These are phyloP conservation scores for Calephelis virginiensis DNA, from an alignment of 1,140 invertebrate genomes.

Conservation along the genomic window DNA sequence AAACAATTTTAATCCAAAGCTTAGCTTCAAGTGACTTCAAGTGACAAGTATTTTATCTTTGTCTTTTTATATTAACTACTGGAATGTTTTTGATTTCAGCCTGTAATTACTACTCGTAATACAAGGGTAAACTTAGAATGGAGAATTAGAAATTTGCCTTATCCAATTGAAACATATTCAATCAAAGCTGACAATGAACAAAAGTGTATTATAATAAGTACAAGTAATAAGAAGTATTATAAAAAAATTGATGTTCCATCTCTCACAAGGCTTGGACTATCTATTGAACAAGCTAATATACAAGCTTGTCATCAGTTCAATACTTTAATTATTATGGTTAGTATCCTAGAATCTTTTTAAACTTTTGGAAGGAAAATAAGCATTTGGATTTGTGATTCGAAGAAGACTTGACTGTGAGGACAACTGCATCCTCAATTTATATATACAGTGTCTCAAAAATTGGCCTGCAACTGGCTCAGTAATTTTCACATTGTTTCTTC, in stretches of 20 bases:
- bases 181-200: conserved; percentile 82
- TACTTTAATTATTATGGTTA: conserved; percentile 88
- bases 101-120: conserved; percentile 83
- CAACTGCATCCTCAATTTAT: too few species aligned
- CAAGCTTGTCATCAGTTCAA: conserved; percentile 85
- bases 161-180: conserved; percentile 84
- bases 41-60: neutral
- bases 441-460: too few species aligned
- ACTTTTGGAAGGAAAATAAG: too few species aligned
- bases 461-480: too few species aligned
- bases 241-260: conserved; percentile 87
- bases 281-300: conserved; percentile 82
- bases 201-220: conserved; percentile 83
- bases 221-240: conserved; percentile 89
- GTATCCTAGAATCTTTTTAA: conserved; percentile 26
- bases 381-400: too few species aligned
- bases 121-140: conserved; percentile 88
- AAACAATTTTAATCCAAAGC: neutral
- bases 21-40: neutral
- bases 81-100: conserved; percentile 73
- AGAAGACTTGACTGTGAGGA: too few species aligned
- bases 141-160: conserved; percentile 88
- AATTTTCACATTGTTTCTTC: too few species aligned
- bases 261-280: conserved; percentile 82
- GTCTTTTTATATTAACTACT: too few species aligned